phyloP scores from a whole-genome alignment of 2,113 vertebrate genomes.

The Turnix velox region DNA sequence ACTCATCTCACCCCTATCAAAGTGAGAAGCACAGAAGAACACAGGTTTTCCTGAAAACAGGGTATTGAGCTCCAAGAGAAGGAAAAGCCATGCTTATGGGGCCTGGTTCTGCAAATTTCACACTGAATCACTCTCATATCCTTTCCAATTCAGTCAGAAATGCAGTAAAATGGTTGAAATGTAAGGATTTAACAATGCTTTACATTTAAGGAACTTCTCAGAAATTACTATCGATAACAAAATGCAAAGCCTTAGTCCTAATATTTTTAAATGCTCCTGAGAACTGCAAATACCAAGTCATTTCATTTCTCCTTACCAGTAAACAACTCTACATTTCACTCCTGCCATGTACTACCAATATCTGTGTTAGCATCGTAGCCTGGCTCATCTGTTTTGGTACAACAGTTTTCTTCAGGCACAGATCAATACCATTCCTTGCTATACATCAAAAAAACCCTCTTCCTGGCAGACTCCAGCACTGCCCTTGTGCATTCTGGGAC shows the following conservation, averaged over 20 bases:
- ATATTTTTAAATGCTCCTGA: not conserved
- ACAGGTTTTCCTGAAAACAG: not conserved
- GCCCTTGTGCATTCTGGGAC: conserved; percentile 26
- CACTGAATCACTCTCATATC: accelerated
- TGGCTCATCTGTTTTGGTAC: not conserved
- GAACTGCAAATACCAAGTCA: not conserved
- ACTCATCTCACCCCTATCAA: not conserved
- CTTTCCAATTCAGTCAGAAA: not conserved
- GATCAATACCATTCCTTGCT: conserved; percentile 45
- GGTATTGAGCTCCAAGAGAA: accelerated
- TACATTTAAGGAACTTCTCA: not conserved
- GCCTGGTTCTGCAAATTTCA: not conserved
- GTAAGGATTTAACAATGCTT: accelerated
- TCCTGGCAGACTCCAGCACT: not conserved
- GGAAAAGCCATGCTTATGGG: not conserved
- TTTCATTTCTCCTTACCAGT: not conserved
- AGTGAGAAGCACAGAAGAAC: accelerated
- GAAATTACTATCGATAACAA: not conserved
- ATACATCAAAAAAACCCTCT: conserved; percentile 21
- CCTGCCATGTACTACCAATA: not conserved
- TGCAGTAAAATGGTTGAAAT: accelerated
- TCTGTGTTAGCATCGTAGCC: not conserved
- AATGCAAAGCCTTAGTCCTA: not conserved
- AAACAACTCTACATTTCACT: not conserved
- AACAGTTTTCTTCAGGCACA: not conserved